Conservation (phyloP, 1,140 invertebrate genomes). For the Ectropis grisescens region DNA sequence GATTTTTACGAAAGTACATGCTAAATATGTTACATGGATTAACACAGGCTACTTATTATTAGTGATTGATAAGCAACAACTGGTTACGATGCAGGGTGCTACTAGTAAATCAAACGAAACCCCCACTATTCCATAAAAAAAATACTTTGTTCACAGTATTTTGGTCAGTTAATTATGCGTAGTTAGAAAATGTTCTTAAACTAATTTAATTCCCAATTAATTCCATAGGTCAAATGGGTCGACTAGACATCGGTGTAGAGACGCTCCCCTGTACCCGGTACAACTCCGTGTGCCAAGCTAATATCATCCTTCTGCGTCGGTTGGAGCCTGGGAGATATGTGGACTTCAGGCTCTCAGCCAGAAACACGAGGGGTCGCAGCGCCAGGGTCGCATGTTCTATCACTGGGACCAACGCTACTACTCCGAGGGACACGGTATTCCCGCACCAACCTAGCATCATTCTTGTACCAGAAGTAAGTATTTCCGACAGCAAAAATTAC, state of each 20-base stretch:
- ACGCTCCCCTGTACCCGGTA: slow-evolving; percentile 85
- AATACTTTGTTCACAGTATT: no score
- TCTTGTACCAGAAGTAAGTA: slow-evolving; percentile 83
- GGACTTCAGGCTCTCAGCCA: slow-evolving; percentile 83
- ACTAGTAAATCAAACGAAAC: no score
- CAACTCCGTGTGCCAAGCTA: slow-evolving; percentile 87
- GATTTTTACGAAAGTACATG: no score
- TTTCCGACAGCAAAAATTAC: slow-evolving; percentile 1
- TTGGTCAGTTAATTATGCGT: no score
- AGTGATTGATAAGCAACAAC: no score
- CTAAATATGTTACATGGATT: no score
- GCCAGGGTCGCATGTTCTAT: slow-evolving; percentile 85
- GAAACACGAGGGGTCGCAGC: slow-evolving; percentile 82
- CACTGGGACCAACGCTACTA: slow-evolving; percentile 85
- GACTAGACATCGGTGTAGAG: slow-evolving; percentile 80
- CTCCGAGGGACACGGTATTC: slow-evolving; percentile 83
- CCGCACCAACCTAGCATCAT: slow-evolving; percentile 86
- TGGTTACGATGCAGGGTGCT: no score
- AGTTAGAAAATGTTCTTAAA: no score
- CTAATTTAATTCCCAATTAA: no score
- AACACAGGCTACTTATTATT: no score
- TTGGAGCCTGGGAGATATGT: slow-evolving; percentile 83
- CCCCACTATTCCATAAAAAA: no score
- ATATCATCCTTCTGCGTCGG: slow-evolving; percentile 81
- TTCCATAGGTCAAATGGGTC: slow-evolving; percentile 72